A percentile compares a stretch with the other conserved stretches of the same genome.
Conservation (phyloP, 2,888 invertebrate species). For the Ectemnius continuus region DNA sequence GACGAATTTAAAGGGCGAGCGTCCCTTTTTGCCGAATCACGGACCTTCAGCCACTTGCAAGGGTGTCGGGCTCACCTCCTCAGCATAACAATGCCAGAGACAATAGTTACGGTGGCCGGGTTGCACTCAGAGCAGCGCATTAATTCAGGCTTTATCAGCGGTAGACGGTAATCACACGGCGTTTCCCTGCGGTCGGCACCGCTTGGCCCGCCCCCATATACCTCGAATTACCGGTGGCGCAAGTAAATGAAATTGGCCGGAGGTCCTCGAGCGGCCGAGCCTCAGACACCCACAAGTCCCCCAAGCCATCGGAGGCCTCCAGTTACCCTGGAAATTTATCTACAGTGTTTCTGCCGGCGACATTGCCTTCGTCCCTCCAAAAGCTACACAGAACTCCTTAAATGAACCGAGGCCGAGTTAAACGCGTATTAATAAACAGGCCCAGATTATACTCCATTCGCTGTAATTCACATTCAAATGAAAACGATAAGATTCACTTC, state of each 20-base stretch:
- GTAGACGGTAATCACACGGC: constrained; percentile 43
- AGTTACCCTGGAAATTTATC: no score
- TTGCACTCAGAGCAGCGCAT: constrained; percentile 47
- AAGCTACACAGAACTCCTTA: no score
- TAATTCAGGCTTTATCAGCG: constrained; percentile 49
- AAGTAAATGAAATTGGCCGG: constrained; percentile 53
- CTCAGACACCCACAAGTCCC: no score
- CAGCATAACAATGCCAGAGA: constrained; percentile 18
- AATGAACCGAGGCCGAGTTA: no score
- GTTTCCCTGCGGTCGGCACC: constrained; percentile 33
- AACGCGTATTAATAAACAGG: no score
- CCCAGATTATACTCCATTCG: no score
- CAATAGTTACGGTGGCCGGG: constrained; percentile 36
- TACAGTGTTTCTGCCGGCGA: no score
- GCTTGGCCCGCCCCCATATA: constrained; percentile 46
- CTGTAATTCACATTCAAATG: no score
- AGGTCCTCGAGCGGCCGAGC: constrained; percentile 9
- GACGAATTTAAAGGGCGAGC: neutral
- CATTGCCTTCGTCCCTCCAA: no score
- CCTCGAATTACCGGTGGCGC: constrained; percentile 33
- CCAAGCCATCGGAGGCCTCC: no score
- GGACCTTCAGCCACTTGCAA: constrained; percentile 4
- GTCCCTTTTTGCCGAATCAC: neutral
- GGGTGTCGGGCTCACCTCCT: constrained; percentile 21
- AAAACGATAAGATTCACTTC: no score